Evolutionary conservation across 2,113 vertebrate genomes (phyloP), one percentile per base, ranked within the genome.

Genomic region (Galbula dea): DNA sequence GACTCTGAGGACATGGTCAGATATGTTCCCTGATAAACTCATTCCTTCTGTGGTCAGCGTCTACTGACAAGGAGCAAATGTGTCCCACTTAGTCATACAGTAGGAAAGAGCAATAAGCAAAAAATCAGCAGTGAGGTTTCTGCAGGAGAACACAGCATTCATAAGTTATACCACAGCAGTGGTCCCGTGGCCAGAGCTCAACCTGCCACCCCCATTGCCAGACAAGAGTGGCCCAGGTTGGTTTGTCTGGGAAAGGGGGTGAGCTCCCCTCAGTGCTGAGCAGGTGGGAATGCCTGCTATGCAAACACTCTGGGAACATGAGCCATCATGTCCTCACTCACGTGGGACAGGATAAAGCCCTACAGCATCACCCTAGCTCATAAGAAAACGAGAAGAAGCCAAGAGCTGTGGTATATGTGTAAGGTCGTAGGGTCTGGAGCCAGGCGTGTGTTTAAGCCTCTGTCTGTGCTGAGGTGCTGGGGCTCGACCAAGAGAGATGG

Each of bases 241-340:
- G 20, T 26, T 39, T 12, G 8, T 4, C 27, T 32, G 57, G 9
- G 58, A 63, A 36, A 37, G 57, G 11, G 83, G 34, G 14, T 15
- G 43, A 86, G 19, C 6, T 49, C 37, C 37, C 1, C 3, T 54
- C 43, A 30, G 41, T 5, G 22, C 30, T 0, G 0, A 43, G 58
- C 30, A 15, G 62, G 37, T 58, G 52, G 21, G 45, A 80, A 63
- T 32, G 39, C 32, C 58, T 63, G 48, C 12, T 51, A 52, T 76
- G 52, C 58, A 68, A 65, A 86, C 48, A 26, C 34, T 0, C 0
- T 8, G 19, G 9, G 27, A 10, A 24, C 43, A 16, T 2, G 12
- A 82, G 45, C 65, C 69, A 15, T 45, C 24, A 20, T 18, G 45
- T 19, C 71, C 36, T 69, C 11, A 3, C 6, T 45, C 36, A 6